phyloP scores from a whole-genome alignment of 2,797 vertebrate species.

The Yasuhikotakia modesta region DNA sequence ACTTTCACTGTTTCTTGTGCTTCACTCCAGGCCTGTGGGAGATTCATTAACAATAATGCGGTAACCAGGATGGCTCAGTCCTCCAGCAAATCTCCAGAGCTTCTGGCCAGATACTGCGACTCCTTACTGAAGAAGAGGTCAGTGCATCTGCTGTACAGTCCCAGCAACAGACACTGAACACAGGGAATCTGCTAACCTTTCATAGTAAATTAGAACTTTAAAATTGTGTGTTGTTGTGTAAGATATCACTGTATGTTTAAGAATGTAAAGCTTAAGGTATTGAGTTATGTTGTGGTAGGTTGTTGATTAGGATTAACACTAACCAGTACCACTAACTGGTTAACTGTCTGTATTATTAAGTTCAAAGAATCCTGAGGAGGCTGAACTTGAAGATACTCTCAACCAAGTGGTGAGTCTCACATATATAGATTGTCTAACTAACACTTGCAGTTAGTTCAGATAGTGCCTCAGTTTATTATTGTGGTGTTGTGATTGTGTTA shows the following conservation, averaged over 20 bases:
- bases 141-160: too few species aligned
- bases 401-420: conserved; percentile 90
- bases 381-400: conserved; percentile 94
- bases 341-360: conserved; percentile 68
- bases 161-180: too few species aligned
- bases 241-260: conserved; percentile 3
- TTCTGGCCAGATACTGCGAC: conserved; percentile 95
- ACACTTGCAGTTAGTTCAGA: too few species aligned
- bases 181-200: too few species aligned
- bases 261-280: too few species aligned
- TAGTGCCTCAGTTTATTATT: too few species aligned
- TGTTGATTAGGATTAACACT: too few species aligned
- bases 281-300: too few species aligned
- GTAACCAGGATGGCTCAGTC: conserved; percentile 98
- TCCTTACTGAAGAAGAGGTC: conserved; percentile 96
- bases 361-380: conserved; percentile 97
- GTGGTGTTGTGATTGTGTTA: not conserved
- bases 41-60: conserved; percentile 90
- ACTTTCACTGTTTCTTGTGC: conserved; percentile 69
- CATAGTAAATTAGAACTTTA: too few species aligned
- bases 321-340: not conserved
- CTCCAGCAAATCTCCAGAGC: conserved; percentile 94
- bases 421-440: not conserved
- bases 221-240: too few species aligned
- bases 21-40: conserved; percentile 86